phyloP scores from a whole-genome alignment of 1,140 invertebrate species.

The Grapholita molesta region DNA sequence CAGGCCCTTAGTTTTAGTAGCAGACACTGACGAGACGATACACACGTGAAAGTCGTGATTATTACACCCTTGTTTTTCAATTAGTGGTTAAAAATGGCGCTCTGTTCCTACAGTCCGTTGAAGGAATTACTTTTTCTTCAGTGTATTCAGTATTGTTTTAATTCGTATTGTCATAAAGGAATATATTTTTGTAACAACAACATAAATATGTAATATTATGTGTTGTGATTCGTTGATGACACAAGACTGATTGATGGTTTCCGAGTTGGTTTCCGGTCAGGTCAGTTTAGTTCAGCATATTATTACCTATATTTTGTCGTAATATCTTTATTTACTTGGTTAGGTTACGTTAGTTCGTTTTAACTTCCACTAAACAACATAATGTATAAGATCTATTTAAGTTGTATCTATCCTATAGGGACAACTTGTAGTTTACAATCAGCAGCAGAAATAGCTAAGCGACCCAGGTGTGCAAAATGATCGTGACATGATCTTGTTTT shows the following conservation, averaged over 20 bases:
- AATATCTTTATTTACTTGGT: not conserved
- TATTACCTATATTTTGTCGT: not conserved
- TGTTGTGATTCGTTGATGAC: not conserved
- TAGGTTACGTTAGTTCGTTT: not conserved
- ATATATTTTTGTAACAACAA: not conserved
- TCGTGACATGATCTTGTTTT: too few species aligned
- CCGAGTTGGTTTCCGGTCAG: not conserved
- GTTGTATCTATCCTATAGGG: too few species aligned
- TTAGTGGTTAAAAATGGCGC: too few species aligned
- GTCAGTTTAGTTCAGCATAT: not conserved
- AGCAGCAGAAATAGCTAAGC: slow-evolving; percentile 22
- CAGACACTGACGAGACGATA: too few species aligned
- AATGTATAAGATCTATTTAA: too few species aligned
- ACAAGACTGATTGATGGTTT: not conserved
- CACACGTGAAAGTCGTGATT: too few species aligned
- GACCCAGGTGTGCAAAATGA: not conserved
- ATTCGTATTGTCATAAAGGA: too few species aligned
- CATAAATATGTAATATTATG: not conserved
- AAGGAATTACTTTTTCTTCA: too few species aligned
- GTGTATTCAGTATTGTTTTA: too few species aligned
- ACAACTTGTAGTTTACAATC: not conserved
- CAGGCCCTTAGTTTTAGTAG: too few species aligned
- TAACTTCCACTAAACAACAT: not conserved
- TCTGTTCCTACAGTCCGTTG: too few species aligned
- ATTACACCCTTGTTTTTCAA: too few species aligned